phyloP scores from a whole-genome alignment of 2,797 vertebrate species.

The Nannoperca australis region DNA sequence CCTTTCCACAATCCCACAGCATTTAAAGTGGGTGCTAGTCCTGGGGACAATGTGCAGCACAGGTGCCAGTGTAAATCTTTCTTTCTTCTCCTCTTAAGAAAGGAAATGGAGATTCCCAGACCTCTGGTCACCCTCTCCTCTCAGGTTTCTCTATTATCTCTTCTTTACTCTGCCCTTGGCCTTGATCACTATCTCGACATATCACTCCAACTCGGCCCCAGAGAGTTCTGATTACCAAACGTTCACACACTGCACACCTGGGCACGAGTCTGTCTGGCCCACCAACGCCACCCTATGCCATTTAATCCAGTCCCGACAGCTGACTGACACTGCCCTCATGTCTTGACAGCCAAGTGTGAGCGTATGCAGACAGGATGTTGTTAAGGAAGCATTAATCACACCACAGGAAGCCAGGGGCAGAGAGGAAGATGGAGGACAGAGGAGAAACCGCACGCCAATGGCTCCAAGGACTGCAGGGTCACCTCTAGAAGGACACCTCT shows the following conservation, averaged over 20 bases:
- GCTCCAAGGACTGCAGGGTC: constrained; percentile 76
- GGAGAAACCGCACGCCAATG: constrained; percentile 56
- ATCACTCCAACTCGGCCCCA: constrained; percentile 53
- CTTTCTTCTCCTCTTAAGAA: constrained; percentile 66
- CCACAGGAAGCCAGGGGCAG: constrained; percentile 65
- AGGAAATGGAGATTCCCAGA: constrained; percentile 72
- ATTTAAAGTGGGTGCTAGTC: constrained; percentile 82
- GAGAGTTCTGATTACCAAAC: constrained; percentile 63
- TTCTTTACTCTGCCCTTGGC: constrained; percentile 68
- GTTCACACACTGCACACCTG: constrained; percentile 48
- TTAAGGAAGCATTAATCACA: constrained; percentile 82
- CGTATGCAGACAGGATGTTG: constrained; percentile 73
- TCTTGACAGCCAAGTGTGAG: constrained; percentile 65
- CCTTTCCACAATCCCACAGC: constrained; percentile 81
- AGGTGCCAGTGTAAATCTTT: constrained; percentile 82
- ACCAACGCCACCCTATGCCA: constrained; percentile 13
- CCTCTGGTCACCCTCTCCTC: constrained; percentile 66
- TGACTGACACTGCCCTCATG: constrained; percentile 65
- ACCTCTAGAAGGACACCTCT: constrained; percentile 71
- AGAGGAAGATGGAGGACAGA: constrained; percentile 67
- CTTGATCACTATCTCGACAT: constrained; percentile 69
- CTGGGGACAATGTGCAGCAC: constrained; percentile 73
- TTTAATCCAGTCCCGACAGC: constrained; percentile 52
- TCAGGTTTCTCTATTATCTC: constrained; percentile 69
- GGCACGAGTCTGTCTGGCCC: constrained; percentile 37